Percentiles rank a stretch among this genome's conserved stretches.
Evolutionary conservation across 2,113 vertebrate species (phyloP).

Genomic region (Corydoras maculifer): DNA sequence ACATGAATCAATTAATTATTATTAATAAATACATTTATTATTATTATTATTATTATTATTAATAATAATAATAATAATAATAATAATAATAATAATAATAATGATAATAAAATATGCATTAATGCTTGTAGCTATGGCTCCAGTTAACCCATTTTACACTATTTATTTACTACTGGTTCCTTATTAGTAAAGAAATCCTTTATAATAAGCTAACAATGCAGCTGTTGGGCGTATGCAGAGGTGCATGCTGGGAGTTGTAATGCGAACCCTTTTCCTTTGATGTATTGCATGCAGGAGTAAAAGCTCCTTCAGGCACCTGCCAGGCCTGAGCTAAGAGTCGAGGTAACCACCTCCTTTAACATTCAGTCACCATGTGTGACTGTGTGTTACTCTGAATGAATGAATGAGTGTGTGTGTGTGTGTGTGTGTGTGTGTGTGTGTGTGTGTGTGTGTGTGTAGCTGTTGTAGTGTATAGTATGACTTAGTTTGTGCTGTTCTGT

Average conservation of each 20-base stretch:
- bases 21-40: too few relatives aligned
- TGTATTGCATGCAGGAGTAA: constrained; percentile 76
- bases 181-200: constrained; percentile 35
- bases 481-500: constrained; percentile 45
- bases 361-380: constrained; percentile 55
- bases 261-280: constrained; percentile 73
- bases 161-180: too few relatives aligned
- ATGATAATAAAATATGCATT: too few relatives aligned
- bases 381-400: constrained; percentile 14
- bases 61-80: too few relatives aligned
- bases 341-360: constrained; percentile 66
- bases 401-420: constrained; percentile 19
- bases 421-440: constrained; percentile 35
- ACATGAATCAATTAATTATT: too few relatives aligned
- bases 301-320: constrained; percentile 69
- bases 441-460: constrained; percentile 39
- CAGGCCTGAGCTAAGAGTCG: constrained; percentile 67
- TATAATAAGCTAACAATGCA: constrained; percentile 46
- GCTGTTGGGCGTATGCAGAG: constrained; percentile 50
- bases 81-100: too few relatives aligned
- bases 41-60: too few relatives aligned
- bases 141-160: too few relatives aligned
- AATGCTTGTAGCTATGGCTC: too few relatives aligned
- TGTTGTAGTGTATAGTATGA: constrained; percentile 40
- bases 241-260: constrained; percentile 60